Conservation (phyloP, 1,140 invertebrate species). For the Panonychus citri region DNA sequence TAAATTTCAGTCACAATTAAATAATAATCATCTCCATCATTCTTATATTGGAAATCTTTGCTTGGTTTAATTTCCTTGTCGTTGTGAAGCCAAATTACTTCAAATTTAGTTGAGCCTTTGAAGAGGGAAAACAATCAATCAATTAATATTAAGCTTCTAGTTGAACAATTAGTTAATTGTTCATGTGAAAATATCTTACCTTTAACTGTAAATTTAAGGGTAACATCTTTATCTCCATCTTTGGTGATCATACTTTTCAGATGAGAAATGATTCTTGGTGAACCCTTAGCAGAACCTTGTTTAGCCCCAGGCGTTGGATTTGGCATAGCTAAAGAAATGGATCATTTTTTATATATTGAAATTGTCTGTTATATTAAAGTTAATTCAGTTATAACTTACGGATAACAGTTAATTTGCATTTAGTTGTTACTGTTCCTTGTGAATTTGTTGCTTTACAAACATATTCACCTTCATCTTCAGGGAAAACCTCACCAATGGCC, state of each 20-base stretch:
- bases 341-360: too few species aligned
- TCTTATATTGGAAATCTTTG: slow-evolving; percentile 82
- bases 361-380: too few species aligned
- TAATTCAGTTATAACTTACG: slow-evolving; percentile 13
- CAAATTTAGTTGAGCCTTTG: slow-evolving; percentile 11
- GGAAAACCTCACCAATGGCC: slow-evolving; percentile 70
- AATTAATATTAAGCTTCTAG: too few species aligned
- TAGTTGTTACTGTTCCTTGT: slow-evolving; percentile 52
- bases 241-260: slow-evolving; percentile 12
- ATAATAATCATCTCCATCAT: slow-evolving; percentile 63
- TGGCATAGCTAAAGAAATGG: slow-evolving; percentile 15
- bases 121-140: too few species aligned
- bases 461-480: slow-evolving; percentile 74
- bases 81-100: slow-evolving; percentile 58
- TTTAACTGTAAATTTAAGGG: slow-evolving; percentile 14
- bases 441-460: slow-evolving; percentile 71
- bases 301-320: slow-evolving; percentile 19
- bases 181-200: slow-evolving; percentile 12
- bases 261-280: slow-evolving; percentile 15
- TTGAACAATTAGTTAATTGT: too few species aligned
- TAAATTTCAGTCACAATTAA: slow-evolving; percentile 72
- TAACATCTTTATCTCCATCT: slow-evolving; percentile 15
- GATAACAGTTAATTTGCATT: slow-evolving; percentile 53
- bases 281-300: slow-evolving; percentile 3
- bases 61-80: slow-evolving; percentile 88